These are phyloP conservation scores for Phrynosoma platyrhinos DNA, from an alignment of 2,113 vertebrate species.

Conservation along the genomic window DNA sequence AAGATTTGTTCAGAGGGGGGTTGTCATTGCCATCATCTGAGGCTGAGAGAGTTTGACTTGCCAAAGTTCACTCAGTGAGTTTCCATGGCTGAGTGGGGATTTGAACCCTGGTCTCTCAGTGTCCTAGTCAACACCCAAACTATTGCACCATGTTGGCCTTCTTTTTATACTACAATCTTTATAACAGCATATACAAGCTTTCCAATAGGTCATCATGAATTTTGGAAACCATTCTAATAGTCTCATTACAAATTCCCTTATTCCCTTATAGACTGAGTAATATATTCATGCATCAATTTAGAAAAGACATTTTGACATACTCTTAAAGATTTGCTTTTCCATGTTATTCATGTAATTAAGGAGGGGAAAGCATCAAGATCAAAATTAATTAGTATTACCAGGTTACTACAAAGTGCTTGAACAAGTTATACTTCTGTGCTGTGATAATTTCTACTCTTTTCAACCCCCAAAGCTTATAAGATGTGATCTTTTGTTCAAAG, in stretches of 20 bases:
- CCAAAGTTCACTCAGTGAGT: too few relatives aligned
- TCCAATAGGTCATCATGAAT: too few relatives aligned
- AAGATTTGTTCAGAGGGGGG: too few relatives aligned
- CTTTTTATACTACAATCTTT: too few relatives aligned
- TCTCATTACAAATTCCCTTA: neutral
- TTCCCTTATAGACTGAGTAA: neutral
- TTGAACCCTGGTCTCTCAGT: too few relatives aligned
- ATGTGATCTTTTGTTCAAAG: conserved; percentile 30
- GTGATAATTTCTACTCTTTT: conserved; percentile 42
- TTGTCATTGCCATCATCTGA: too few relatives aligned
- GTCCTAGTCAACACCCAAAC: too few relatives aligned
- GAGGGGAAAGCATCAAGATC: conserved; percentile 34
- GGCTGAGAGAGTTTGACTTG: too few relatives aligned
- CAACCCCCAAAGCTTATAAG: conserved; percentile 37
- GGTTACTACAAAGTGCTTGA: conserved; percentile 47
- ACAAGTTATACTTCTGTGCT: conserved; percentile 30
- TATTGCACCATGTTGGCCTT: too few relatives aligned
- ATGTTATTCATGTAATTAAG: conserved; percentile 47
- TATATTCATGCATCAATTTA: conserved; percentile 26
- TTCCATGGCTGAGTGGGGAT: too few relatives aligned
- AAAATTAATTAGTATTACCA: conserved; percentile 56
- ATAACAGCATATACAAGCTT: too few relatives aligned
- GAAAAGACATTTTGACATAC: conserved; percentile 40
- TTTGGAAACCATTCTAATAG: neutral
- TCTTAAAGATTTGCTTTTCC: conserved; percentile 38